Percentiles rank a stretch among this genome's conserved stretches.
phyloP scores from a whole-genome alignment of 2,113 vertebrate genomes.

The Siniperca knerii region DNA sequence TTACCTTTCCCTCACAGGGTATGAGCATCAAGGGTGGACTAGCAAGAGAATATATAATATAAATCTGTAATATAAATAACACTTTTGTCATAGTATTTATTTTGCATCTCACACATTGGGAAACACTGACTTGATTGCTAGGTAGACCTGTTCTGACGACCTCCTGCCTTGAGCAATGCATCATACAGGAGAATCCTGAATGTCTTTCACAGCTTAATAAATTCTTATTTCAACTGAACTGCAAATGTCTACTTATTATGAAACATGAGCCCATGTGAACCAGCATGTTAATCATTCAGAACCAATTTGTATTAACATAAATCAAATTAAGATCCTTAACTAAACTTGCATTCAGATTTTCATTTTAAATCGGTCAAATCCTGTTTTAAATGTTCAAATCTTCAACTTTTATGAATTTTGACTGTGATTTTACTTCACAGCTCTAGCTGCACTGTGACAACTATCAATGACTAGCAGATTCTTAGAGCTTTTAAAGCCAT shows the following conservation, averaged over 20 bases:
- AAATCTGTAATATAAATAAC: too few species aligned
- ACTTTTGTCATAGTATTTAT: background rate
- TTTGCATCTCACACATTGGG: background rate
- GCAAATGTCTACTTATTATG: conserved; percentile 13
- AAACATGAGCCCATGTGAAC: conserved; percentile 3
- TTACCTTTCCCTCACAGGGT: background rate
- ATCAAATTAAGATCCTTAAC: conserved; percentile 32
- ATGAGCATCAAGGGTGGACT: background rate
- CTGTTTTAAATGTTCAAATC: conserved; percentile 32
- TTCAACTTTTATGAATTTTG: conserved; percentile 28
- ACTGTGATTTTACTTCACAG: conserved; percentile 20
- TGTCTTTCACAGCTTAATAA: conserved; percentile 30
- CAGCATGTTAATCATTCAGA: conserved; percentile 32
- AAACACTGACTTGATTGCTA: background rate
- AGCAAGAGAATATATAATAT: too few species aligned
- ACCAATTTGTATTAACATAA: conserved; percentile 24
- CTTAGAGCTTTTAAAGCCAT: conserved; percentile 33
- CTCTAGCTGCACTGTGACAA: conserved; percentile 14
- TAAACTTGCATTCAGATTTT: conserved; percentile 27
- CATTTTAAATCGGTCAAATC: conserved; percentile 28
- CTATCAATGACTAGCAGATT: conserved; percentile 12
- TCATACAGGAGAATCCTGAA: background rate
- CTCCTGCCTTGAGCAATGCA: conserved; percentile 2
- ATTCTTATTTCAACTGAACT: conserved; percentile 25
- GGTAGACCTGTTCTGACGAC: conserved; percentile 12